Evolutionary conservation across 2,113 vertebrate genomes (phyloP).

Genomic region (Salminus brasiliensis): DNA sequence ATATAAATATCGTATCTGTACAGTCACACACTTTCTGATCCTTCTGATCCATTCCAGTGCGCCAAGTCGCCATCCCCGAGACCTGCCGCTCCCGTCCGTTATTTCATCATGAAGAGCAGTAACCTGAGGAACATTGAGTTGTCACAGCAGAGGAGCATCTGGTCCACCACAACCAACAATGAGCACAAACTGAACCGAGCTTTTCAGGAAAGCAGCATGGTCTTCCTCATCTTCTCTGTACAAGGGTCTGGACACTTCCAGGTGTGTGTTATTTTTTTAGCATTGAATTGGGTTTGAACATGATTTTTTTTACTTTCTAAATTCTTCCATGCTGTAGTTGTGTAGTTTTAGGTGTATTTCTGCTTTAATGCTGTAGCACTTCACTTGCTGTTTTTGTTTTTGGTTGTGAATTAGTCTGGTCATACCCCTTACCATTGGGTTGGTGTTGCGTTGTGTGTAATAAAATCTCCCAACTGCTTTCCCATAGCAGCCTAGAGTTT

Average conservation of each 20-base stretch:
- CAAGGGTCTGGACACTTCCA: conserved; percentile 93
- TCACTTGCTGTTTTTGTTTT: no score
- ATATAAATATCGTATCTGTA: neutral
- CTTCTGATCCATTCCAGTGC: conserved; percentile 64
- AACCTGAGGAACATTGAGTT: conserved; percentile 87
- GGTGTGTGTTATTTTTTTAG: conserved; percentile 75
- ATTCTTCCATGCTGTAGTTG: no score
- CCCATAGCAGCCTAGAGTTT: no score
- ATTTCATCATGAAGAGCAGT: conserved; percentile 95
- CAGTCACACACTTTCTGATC: neutral
- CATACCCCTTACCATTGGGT: no score
- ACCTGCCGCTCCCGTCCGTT: conserved; percentile 73
- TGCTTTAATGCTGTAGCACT: no score
- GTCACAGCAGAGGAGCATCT: conserved; percentile 90
- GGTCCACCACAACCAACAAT: conserved; percentile 88
- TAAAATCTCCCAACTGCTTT: no score
- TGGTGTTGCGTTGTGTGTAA: no score
- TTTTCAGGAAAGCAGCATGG: conserved; percentile 77
- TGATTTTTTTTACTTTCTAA: no score
- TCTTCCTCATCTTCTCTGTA: conserved; percentile 93
- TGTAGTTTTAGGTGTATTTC: no score
- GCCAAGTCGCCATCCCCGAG: conserved; percentile 73
- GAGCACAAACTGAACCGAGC: conserved; percentile 86
- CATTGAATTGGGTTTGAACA: no score
- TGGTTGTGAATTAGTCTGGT: no score